Evolutionary conservation across 1,140 invertebrate species (phyloP).

Genomic region (Scylla paramamosain): DNA sequence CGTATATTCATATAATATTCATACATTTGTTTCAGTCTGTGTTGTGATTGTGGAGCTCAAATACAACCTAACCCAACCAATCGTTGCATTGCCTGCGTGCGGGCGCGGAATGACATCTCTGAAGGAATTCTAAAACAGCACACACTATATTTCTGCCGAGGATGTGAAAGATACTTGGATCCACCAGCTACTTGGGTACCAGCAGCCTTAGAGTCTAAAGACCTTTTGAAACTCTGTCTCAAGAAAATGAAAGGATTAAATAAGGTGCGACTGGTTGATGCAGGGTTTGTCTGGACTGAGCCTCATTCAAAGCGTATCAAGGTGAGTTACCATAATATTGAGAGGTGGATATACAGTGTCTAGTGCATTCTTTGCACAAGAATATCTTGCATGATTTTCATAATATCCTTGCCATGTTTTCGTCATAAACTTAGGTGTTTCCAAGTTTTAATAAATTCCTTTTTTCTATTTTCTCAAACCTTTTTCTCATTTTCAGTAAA

Average conservation of each 20-base stretch:
- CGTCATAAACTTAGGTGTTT: no score
- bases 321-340: conserved; percentile 81
- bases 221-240: conserved; percentile 94
- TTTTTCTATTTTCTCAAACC: no score
- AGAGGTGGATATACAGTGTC: neutral
- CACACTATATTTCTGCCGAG: conserved; percentile 92
- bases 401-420: no score
- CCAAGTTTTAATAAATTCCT: no score
- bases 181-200: conserved; percentile 95
- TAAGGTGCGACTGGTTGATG: conserved; percentile 95
- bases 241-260: conserved; percentile 96
- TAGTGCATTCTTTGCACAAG: no score
- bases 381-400: no score
- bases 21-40: conserved; percentile 78
- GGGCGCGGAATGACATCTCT: conserved; percentile 95
- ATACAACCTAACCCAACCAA: conserved; percentile 97
- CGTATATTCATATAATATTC: no score
- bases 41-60: conserved; percentile 83
- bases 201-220: conserved; percentile 94
- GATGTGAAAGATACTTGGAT: conserved; percentile 96
- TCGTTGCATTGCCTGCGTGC: conserved; percentile 97
- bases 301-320: conserved; percentile 99
- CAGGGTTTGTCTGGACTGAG: conserved; percentile 99
- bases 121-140: conserved; percentile 97
- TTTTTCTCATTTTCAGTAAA: no score